A percentile compares a stretch with the other conserved stretches of the same genome.
Evolutionary conservation across 2,797 vertebrate genomes (phyloP).

Genomic region (Dallia pectoralis): DNA sequence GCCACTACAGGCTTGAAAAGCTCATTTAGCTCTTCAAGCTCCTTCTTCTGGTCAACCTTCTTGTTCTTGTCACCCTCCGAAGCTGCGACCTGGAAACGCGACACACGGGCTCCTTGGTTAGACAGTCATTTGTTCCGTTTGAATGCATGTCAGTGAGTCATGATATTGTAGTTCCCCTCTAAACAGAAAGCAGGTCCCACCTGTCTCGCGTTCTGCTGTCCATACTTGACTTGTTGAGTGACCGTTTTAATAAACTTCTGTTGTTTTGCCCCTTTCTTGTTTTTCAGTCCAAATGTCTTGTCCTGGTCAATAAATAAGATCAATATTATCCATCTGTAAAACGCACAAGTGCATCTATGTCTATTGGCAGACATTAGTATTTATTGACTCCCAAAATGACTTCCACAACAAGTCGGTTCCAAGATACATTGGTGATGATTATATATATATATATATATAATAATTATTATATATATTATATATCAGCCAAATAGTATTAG

Average conservation of each 20-base stretch:
- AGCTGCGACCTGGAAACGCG: not conserved
- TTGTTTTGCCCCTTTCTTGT: slow-evolving; percentile 98
- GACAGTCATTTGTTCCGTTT: too few relatives aligned
- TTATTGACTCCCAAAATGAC: not conserved
- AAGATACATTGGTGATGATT: too few relatives aligned
- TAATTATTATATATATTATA: too few relatives aligned
- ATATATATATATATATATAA: too few relatives aligned
- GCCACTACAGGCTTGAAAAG: slow-evolving; percentile 94
- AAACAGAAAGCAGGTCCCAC: not conserved
- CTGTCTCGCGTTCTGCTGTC: slow-evolving; percentile 24
- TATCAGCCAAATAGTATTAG: not conserved
- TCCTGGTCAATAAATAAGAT: slow-evolving; percentile 72
- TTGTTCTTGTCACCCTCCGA: slow-evolving; percentile 73
- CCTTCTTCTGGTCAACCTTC: slow-evolving; percentile 95
- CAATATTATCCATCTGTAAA: not conserved
- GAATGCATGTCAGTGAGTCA: not conserved
- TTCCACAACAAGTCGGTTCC: too few relatives aligned
- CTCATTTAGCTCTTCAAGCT: slow-evolving; percentile 92
- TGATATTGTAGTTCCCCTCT: not conserved
- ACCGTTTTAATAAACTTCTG: slow-evolving; percentile 98
- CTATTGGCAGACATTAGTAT: not conserved
- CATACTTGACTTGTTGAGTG: slow-evolving; percentile 92
- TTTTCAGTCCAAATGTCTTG: slow-evolving; percentile 97
- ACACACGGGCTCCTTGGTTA: not conserved
- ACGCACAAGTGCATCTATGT: too few relatives aligned